phyloP scores from a whole-genome alignment of 2,113 vertebrate genomes.

The Laticauda laticaudata region DNA sequence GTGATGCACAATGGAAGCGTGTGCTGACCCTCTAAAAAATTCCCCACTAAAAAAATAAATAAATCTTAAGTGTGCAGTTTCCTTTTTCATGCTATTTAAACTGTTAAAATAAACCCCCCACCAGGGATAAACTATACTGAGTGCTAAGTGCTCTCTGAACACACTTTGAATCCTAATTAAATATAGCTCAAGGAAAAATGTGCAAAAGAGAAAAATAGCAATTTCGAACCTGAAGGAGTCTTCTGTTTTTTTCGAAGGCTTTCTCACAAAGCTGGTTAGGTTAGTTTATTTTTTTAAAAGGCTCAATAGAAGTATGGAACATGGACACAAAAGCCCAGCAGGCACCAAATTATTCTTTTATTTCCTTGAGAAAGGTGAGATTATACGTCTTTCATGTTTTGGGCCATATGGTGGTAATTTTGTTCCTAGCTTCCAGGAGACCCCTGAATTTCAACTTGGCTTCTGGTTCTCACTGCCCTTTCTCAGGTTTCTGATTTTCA shows the following conservation, averaged over 20 bases:
- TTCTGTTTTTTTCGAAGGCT: neutral
- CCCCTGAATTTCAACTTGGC: neutral
- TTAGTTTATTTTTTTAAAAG: neutral
- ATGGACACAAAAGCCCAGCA: neutral
- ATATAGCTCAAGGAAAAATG: neutral
- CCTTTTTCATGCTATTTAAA: conserved; percentile 21
- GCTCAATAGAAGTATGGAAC: neutral
- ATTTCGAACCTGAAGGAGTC: neutral
- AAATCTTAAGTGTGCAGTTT: neutral
- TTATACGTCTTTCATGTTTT: neutral
- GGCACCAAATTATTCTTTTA: neutral
- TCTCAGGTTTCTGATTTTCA: neutral
- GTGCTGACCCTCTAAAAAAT: neutral
- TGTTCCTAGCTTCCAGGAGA: neutral
- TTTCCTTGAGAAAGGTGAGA: neutral
- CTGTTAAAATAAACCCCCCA: conserved; percentile 9
- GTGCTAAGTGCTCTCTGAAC: neutral
- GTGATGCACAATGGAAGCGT: neutral
- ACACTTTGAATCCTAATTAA: neutral
- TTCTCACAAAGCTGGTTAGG: neutral
- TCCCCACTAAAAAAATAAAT: neutral
- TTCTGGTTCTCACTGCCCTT: neutral
- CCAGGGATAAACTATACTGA: neutral
- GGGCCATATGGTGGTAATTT: neutral
- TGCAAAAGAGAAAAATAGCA: neutral